Conservation (phyloP, 2,113 vertebrate genomes). For the Chaetura pelagica region DNA sequence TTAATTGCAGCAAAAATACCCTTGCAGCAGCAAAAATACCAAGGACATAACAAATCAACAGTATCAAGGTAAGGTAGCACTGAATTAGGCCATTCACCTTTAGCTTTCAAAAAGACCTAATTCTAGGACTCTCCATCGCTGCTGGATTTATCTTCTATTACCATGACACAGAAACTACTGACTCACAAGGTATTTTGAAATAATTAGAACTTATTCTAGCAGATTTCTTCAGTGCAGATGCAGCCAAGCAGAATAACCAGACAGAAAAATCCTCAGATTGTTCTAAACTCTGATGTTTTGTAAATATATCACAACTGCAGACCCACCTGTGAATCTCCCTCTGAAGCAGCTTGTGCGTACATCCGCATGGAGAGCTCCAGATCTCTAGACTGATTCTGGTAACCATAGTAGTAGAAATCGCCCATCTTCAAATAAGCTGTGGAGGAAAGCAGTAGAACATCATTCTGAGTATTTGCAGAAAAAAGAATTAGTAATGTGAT, state of each 20-base stretch:
- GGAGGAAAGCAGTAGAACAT: neutral
- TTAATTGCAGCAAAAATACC: neutral
- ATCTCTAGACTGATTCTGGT: conserved; percentile 75
- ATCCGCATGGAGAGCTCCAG: conserved; percentile 80
- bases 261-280: neutral
- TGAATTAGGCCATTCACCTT: neutral
- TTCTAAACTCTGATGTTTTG: neutral
- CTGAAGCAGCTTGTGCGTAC: conserved; percentile 87
- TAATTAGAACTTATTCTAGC: neutral
- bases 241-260: neutral
- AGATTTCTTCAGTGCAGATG: neutral
- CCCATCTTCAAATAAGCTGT: conserved; percentile 93
- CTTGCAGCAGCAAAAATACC: neutral
- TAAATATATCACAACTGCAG: neutral
- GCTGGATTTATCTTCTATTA: neutral
- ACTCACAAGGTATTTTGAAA: neutral
- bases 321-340: conserved; percentile 89
- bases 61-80: neutral
- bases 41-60: neutral
- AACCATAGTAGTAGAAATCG: conserved; percentile 87
- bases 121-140: neutral
- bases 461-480: neutral
- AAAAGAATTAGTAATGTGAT: neutral
- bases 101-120: neutral
- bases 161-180: neutral